Base-by-base conservation (phyloP, 2,113 vertebrate species). In the Polypterus senegalus region DNA sequence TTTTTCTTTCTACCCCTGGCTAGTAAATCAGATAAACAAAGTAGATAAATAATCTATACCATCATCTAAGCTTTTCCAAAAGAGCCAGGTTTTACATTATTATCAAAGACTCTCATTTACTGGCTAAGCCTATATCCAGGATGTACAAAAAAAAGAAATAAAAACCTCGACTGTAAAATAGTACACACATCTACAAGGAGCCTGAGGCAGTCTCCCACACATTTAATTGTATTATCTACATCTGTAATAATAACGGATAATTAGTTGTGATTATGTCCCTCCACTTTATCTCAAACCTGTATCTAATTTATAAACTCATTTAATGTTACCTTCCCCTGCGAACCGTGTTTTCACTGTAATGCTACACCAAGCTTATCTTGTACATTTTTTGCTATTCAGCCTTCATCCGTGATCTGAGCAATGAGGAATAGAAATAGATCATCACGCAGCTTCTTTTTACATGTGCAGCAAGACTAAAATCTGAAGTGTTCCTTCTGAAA, bases 201-300 rank as follows among this genome's bases (percentile, higher is more conserved):
- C 81, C 83, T 76, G 66, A 61, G 83, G 83, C 82, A 65, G 76
- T 86, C 87, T 90, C 86, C 83, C 84, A 88, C 83, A 75, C 70
- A 81, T 86, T 86, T 78, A 78, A 63, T 78, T 74, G 79, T 82
- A 86, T 85, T 86, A 82, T 85, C 78, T 64, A 81, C 88, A 91
- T 91, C 89, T 93, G 88, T 84, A 90, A 91, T 90, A 93, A 91
- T 89, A 89, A 87, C 81, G 83, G 79, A 73, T 86, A 76, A 79
- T 80, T 84, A 85, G 81, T 87, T 86, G 77, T 86, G 85, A 88
- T 91, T 90, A 81, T 66, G 77, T 77, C 62, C 72, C 77, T 79
- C 73, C 77, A 68, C 77, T 83, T 90, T 90, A 88, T 89, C 85
- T 88, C 71, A 76, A 72, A 85, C 81, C 87, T 88, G 86, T 80